Evolutionary conservation across 2,888 invertebrate genomes (phyloP), one percentile per base, ranked within the genome.

Genomic region (Bugula neritina): DNA sequence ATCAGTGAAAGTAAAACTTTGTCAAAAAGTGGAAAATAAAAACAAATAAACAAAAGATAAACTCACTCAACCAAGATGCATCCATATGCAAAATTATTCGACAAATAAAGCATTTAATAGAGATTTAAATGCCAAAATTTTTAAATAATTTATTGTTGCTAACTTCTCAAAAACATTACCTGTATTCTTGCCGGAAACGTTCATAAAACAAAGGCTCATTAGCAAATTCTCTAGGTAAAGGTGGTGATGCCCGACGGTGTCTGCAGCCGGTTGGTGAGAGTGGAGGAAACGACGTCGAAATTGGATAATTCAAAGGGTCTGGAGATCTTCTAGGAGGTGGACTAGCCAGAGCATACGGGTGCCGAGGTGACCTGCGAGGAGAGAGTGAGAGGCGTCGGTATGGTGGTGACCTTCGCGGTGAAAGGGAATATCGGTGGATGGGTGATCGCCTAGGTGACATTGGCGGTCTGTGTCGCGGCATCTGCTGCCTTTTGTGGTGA

Each of bases 321-420:
- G 43, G 43, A 17, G 43, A 43, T 17, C 43, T 43, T 17, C 43
- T 17, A 10, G 17, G 5, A 5, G 43, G 43, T 43, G 43, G 17
- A 5, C 5, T 43, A 17, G 10, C 43, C 17, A 43, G 10, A 10
- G 43, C 10, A 43, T 43, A 43, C 17, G 43, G 43, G 17, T 5
- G 10, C 17, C 27, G 13, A n/a, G 34, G 34, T 63, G 63, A 63
- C 55, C 55, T 55, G 23, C 55, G 55, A 17, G 55, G 43, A 43
- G 43, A 43, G 5, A 43, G 43, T 10, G 43, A 43, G 10, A 43
- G 43, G 5, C 43, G 43, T 43, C 43, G 5, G 17, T 43, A 43
- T 17, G 43, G 55, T 17, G 43, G 55, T 17, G 55, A 55, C 25
- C 23, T 55, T 55, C 55, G 55, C 55, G 55, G 55, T 23, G 55